Evolutionary conservation across 1,140 invertebrate genomes (phyloP).

Genomic region (Drosophila triauraria): DNA sequence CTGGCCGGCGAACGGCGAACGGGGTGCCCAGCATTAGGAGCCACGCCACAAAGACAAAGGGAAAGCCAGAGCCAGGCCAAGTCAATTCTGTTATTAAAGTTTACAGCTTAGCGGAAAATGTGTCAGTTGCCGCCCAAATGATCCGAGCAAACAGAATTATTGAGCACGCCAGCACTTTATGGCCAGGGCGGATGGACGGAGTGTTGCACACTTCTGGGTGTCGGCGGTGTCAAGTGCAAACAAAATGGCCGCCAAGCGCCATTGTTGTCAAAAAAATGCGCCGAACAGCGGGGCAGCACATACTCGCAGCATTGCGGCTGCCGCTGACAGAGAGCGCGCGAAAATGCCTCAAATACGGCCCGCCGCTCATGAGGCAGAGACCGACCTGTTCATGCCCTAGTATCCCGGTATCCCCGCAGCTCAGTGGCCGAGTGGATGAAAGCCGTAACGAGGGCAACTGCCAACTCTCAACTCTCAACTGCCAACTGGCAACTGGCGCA

Average conservation of each 20-base stretch:
- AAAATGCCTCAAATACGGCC: constrained; percentile 49
- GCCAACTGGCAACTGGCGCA: neutral
- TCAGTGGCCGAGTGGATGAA: constrained; percentile 12
- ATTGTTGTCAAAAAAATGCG: constrained; percentile 52
- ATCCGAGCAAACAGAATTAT: constrained; percentile 53
- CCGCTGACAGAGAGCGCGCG: constrained; percentile 63
- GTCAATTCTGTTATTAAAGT: constrained; percentile 47
- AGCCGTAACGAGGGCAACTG: constrained; percentile 19
- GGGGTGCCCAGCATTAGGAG: constrained; percentile 12
- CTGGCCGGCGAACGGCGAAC: neutral
- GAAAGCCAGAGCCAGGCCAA: constrained; percentile 4
- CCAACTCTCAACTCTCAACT: neutral
- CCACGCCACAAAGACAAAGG: constrained; percentile 26
- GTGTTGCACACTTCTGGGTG: constrained; percentile 41
- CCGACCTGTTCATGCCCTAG: constrained; percentile 14
- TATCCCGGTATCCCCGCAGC: constrained; percentile 13
- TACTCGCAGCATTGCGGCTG: constrained; percentile 27
- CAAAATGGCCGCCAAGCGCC: constrained; percentile 64
- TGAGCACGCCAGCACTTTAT: constrained; percentile 35
- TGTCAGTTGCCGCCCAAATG: constrained; percentile 19
- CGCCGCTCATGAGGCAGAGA: constrained; percentile 8
- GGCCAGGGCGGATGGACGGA: constrained; percentile 11
- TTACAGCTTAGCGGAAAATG: constrained; percentile 30
- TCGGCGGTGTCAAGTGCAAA: constrained; percentile 69
- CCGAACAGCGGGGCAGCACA: constrained; percentile 1